These are phyloP conservation scores for Pomatorhinus ruficollis DNA, from an alignment of 2,113 vertebrate species.

Conservation along the genomic window DNA sequence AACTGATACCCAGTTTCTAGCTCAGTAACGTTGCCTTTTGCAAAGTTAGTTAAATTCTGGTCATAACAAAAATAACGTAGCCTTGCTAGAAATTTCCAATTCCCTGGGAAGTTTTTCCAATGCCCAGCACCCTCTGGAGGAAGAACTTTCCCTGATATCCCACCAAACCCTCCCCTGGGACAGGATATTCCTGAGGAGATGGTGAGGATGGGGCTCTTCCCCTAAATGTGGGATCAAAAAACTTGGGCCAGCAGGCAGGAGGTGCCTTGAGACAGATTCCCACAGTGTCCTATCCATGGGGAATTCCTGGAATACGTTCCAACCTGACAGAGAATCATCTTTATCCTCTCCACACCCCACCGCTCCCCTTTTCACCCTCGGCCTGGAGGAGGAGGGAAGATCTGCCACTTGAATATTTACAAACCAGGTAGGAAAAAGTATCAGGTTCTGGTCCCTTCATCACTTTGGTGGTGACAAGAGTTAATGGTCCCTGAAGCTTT, in stretches of 20 bases:
- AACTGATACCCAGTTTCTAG: neutral
- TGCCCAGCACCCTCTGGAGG: neutral
- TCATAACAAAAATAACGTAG: neutral
- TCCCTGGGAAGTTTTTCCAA: neutral
- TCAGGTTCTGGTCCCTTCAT: constrained; percentile 33
- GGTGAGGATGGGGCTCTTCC: neutral
- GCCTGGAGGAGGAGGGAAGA: neutral
- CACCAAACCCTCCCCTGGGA: neutral
- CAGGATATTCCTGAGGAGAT: neutral
- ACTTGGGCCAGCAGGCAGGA: neutral
- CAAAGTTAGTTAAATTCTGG: neutral
- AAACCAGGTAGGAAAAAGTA: neutral
- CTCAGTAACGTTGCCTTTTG: neutral
- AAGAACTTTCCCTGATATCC: neutral
- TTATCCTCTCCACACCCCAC: neutral
- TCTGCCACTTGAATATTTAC: neutral
- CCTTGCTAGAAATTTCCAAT: neutral
- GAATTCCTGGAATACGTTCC: neutral
- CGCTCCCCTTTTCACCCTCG: neutral
- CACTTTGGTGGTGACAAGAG: constrained; percentile 47
- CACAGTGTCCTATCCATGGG: accelerated
- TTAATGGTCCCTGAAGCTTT: constrained; percentile 57
- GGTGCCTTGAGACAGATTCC: neutral
- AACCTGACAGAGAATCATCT: neutral
- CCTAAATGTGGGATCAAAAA: neutral